Evolutionary conservation across 2,113 vertebrate genomes (phyloP).

Genomic region (Morone chrysops): DNA sequence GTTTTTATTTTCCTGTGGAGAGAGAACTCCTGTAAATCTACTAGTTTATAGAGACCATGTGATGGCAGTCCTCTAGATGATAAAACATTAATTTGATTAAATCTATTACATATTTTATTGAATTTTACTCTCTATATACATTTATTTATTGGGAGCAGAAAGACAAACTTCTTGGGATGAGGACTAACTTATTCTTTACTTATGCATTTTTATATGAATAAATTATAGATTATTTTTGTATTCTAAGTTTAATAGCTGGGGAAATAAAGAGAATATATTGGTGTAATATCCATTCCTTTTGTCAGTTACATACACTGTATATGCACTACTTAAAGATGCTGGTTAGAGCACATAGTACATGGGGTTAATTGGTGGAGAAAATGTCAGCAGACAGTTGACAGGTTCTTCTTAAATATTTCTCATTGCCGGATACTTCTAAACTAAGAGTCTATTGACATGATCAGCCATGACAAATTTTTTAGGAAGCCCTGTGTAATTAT

Average conservation of each 20-base stretch:
- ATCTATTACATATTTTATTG: constrained; percentile 3
- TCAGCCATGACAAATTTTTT: constrained; percentile 66
- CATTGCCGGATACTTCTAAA: constrained; percentile 61
- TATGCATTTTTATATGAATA: not conserved
- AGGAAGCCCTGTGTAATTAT: constrained; percentile 74
- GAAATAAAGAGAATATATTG: not conserved
- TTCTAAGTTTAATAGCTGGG: not conserved
- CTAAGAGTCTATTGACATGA: constrained; percentile 63
- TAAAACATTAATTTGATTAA: not conserved
- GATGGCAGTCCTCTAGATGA: not conserved
- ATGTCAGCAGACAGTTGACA: constrained; percentile 59
- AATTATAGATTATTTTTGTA: not conserved
- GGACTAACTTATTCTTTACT: not conserved
- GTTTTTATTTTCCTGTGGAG: not conserved
- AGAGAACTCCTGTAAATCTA: constrained; percentile 10
- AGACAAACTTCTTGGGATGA: not conserved
- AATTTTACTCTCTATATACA: constrained; percentile 5
- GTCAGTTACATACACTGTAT: not conserved
- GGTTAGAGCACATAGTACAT: not conserved
- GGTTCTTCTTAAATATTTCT: constrained; percentile 55
- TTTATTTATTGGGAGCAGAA: not conserved
- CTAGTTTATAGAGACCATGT: not conserved
- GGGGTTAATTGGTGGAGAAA: constrained; percentile 11
- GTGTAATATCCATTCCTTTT: not conserved
- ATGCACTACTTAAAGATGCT: not conserved